Percentiles rank a stretch among this genome's conserved stretches.
These are phyloP conservation scores for Hololepta plana DNA, from an alignment of 2,888 invertebrate genomes.

Conservation along the genomic window DNA sequence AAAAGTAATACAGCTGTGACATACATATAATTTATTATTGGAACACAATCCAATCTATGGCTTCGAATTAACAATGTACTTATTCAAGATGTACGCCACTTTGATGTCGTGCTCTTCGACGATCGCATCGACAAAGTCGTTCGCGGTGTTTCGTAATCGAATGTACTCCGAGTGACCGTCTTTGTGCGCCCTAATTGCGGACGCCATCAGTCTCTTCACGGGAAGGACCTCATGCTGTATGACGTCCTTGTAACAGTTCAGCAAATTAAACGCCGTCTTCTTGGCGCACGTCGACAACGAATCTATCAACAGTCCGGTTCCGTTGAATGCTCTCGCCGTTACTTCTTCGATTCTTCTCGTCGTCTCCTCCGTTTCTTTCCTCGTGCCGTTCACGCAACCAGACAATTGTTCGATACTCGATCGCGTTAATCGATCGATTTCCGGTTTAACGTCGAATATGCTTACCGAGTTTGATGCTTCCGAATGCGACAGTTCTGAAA, in stretches of 20 bases:
- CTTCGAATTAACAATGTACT: no score
- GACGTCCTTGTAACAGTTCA: constrained; percentile 19
- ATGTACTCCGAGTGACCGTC: constrained; percentile 15
- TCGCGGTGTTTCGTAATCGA: constrained; percentile 14
- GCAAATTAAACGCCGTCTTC: constrained; percentile 15
- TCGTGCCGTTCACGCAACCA: no score
- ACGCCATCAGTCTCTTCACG: constrained; percentile 16
- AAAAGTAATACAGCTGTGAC: no score
- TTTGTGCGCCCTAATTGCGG: constrained; percentile 17
- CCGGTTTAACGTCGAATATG: no score
- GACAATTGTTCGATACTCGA: no score
- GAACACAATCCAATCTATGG: no score
- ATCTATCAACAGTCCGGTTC: constrained; percentile 15
- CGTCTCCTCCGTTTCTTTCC: no score
- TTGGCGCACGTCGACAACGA: constrained; percentile 15
- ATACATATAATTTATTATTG: no score
- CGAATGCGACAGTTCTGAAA: no score
- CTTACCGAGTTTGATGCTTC: no score
- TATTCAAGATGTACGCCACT: constrained; percentile 4
- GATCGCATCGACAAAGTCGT: constrained; percentile 16
- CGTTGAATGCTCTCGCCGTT: constrained; percentile 12
- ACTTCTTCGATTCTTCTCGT: no score
- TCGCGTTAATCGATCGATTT: no score
- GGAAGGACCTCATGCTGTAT: constrained; percentile 17
- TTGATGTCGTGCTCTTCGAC: constrained; percentile 10